Evolutionary conservation across 1,140 invertebrate species (phyloP), one percentile per base, ranked within the genome.

Genomic region (Caenorhabditis briggsae): DNA sequence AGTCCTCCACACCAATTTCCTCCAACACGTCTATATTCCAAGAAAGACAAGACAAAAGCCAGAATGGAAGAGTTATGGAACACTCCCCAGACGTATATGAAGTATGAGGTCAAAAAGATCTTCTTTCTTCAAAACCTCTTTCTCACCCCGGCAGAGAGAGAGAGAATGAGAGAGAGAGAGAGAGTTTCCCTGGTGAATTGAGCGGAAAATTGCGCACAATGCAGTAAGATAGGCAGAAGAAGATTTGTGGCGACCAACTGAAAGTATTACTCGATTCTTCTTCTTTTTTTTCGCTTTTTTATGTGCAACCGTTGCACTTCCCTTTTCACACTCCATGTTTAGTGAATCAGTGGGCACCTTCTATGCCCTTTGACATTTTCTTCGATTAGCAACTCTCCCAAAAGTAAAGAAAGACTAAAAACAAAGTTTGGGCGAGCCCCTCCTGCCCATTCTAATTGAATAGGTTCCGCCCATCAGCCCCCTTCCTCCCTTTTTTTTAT

Each of bases 111-210:
- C 70, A 78, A 78, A 78, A 50, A 78, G 46, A 50, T 61, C 50
- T n/a, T n/a, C n/a, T n/a, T n/a, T n/a, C n/a, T n/a, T 78, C 25
- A 46, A 2, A 78, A 50, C 50, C 43, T 50, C 46, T 50, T 53
- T 50, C 12, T 33, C 33, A 33, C 33, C 33, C 33, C 33, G 33
- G 33, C 33, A 33, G 3, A 33, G 33, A 33, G 33, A 33, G 33
- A 2, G 33, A 33, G 3, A 33, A 33, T n/a, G n/a, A n/a, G n/a
- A n/a, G n/a, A n/a, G n/a, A n/a, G n/a, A n/a, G n/a, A 33, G 33
- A 33, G 46, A 78, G 70, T 78, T 78, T 78, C 70, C 70, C 70
- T 78, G 70, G 70, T 78, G 70, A 78, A 78, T 78, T 78, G 70
- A 78, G 70, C 46, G 70, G 70, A 78, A 78, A 78, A 78, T 78